Conservation (phyloP, 2,113 vertebrate species). For the Panurus biarmicus region DNA sequence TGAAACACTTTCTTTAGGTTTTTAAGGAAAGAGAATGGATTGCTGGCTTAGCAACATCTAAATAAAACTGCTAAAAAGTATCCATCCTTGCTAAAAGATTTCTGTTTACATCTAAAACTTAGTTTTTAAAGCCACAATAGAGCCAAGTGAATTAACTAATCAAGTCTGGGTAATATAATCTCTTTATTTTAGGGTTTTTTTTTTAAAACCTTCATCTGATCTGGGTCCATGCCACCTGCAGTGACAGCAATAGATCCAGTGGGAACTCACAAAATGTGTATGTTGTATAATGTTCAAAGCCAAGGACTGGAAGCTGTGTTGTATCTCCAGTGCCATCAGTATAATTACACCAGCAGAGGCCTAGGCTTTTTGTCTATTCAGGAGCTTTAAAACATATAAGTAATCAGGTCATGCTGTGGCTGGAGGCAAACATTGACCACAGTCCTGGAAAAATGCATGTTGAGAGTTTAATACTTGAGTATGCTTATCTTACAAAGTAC, state of each 20-base stretch:
- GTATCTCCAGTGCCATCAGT: neutral
- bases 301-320: neutral
- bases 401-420: slow-evolving; percentile 20
- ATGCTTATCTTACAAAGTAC: slow-evolving; percentile 4
- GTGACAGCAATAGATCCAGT: neutral
- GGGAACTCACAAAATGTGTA: neutral
- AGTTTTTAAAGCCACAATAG: neutral
- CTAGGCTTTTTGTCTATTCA: neutral
- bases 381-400: neutral
- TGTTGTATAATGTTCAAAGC: neutral
- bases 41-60: neutral
- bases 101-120: neutral
- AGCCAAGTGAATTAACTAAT: neutral
- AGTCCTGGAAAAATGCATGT: neutral
- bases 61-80: neutral
- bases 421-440: slow-evolving; percentile 2
- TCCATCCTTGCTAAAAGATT: neutral
- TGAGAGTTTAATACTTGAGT: slow-evolving; percentile 7
- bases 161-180: neutral
- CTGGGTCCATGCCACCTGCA: neutral
- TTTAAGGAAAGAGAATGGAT: neutral
- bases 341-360: neutral
- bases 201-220: neutral
- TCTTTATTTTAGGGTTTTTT: neutral
- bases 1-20: neutral